Conservation (phyloP, 2,113 vertebrate genomes). For the Hemiscyllium ocellatum region DNA sequence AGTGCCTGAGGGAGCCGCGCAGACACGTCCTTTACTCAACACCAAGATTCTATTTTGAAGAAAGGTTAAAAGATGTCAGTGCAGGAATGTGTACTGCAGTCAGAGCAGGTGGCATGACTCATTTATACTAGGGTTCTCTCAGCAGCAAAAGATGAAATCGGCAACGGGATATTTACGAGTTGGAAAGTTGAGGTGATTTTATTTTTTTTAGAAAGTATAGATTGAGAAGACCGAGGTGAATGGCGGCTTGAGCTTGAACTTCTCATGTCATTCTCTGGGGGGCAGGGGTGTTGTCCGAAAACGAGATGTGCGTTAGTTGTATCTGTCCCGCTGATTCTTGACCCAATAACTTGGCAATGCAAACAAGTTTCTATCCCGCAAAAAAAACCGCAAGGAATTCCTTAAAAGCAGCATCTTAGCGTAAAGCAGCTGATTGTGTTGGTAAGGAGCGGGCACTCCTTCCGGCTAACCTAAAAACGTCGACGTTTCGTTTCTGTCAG, state of each 20-base stretch:
- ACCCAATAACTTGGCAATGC: neutral
- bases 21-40: neutral
- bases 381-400: neutral
- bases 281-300: too few species aligned
- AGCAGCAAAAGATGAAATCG: neutral
- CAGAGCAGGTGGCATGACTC: neutral
- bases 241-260: neutral
- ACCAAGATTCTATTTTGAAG: neutral
- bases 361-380: neutral
- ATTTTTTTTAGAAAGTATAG: too few species aligned
- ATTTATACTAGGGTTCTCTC: neutral
- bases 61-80: neutral
- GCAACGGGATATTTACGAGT: neutral
- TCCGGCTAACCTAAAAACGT: neutral
- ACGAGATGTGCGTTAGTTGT: too few species aligned
- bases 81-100: neutral
- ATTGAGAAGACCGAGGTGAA: neutral
- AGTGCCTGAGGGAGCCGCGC: neutral
- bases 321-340: neutral
- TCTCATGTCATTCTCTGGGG: neutral
- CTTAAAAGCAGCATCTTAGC: too few species aligned
- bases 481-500: neutral
- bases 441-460: neutral
- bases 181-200: neutral
- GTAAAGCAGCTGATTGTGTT: neutral